Percentiles rank a stretch among this genome's conserved stretches.
These are phyloP conservation scores for Megalurothrips usitatus DNA, from an alignment of 2,888 invertebrate genomes.

Conservation along the genomic window DNA sequence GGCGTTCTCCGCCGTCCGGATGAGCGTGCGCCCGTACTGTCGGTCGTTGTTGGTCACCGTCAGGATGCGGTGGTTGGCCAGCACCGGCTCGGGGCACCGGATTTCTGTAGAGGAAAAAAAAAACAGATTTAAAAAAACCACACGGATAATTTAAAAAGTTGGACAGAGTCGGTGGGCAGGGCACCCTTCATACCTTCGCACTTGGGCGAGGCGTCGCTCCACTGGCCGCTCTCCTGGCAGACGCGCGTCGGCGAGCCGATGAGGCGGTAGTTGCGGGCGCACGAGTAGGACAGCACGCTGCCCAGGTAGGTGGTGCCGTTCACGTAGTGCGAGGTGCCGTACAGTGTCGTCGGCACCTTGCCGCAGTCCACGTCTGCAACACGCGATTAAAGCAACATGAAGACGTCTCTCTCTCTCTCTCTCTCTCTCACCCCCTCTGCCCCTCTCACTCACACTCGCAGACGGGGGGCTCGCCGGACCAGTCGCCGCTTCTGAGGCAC, in stretches of 20 bases:
- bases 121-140: constrained; percentile 5
- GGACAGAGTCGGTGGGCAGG: constrained; percentile 13
- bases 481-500: constrained; percentile 73
- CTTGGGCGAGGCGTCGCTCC: constrained; percentile 79
- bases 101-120: constrained; percentile 59
- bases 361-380: constrained; percentile 80
- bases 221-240: constrained; percentile 70
- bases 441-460: constrained; percentile 68
- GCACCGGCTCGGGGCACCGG: constrained; percentile 75
- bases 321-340: constrained; percentile 69
- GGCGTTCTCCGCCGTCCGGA: constrained; percentile 66
- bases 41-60: constrained; percentile 89
- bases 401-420: constrained; percentile 47
- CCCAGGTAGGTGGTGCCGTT: constrained; percentile 76
- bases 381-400: constrained; percentile 32
- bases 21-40: constrained; percentile 78
- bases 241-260: constrained; percentile 66
- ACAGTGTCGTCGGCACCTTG: constrained; percentile 70
- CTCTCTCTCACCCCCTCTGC: too few relatives aligned
- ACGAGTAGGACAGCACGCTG: constrained; percentile 74
- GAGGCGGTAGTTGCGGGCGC: constrained; percentile 72
- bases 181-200: constrained; percentile 77
- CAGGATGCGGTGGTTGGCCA: constrained; percentile 78
- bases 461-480: constrained; percentile 74
- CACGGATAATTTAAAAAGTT: too few relatives aligned